Evolutionary conservation across 2,113 vertebrate genomes (phyloP), one percentile per base, ranked within the genome.

Genomic region (Probosciger aterrimus): DNA sequence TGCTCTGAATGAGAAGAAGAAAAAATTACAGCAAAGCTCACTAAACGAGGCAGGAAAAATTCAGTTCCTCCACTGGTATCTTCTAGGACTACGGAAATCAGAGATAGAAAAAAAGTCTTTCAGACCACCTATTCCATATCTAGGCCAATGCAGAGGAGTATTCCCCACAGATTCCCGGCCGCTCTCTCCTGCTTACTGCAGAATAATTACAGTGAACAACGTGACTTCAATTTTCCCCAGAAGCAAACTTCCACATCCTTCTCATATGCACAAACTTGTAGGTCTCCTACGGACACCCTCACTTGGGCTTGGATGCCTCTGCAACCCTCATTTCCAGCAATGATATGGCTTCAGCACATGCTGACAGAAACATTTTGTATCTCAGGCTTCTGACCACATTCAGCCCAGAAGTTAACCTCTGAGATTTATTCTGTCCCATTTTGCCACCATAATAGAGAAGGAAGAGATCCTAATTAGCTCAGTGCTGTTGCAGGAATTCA

Each of bases 281-380:
- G 43, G 90, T 82, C 33, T 74, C 37, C 27, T 41, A 2, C 3
- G 2, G 67, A 18, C 59, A 47, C 3, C 20, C 69, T 4, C 4
- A 0, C 18, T 9, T 2, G 4, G 52, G 71, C 64, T 14, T 3
- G 2, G 13, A 18, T 4, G 28, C 46, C 7, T 9, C 70, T 13
- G 30, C 57, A 12, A 4, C 9, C n/a, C 82, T 4, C 41, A 7
- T 11, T 5, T 11, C 65, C 5, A 16, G 41, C 2, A 30, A 8
- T 0, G 6, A 3, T 0, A 7, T 1, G 3, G 57, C 49, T 30
- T 5, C 65, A 4, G 28, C 65, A 1, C 2, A 3, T 2, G 7
- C 62, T 1, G 4, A 28, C 12, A 1, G 49, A 37, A 59, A 1
- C 7, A 1, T 1, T 57, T 7, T 0, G 23, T 12, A 7, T 5